These are phyloP conservation scores for Myrmecobius fasciatus DNA, from an alignment of 2,113 vertebrate genomes.

Conservation along the genomic window DNA sequence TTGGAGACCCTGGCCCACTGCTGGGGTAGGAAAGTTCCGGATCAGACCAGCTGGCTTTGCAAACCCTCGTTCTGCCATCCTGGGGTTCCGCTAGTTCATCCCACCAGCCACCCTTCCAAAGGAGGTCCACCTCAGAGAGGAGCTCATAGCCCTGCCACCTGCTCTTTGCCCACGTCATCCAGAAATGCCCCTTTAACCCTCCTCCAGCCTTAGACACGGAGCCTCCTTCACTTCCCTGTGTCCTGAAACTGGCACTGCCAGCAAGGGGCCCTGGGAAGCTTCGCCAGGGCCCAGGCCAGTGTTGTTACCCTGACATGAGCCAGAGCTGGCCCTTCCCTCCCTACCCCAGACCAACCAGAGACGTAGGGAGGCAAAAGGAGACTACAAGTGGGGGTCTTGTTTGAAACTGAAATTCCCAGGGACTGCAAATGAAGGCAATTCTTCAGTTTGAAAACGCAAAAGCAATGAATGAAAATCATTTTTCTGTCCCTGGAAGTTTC, in stretches of 20 bases:
- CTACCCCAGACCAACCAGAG: not conserved
- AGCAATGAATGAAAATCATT: not conserved
- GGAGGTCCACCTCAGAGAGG: not conserved
- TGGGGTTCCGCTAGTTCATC: not conserved
- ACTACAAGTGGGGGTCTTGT: not conserved
- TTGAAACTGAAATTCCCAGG: not conserved
- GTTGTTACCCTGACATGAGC: no score
- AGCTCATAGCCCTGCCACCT: no score
- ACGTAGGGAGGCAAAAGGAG: not conserved
- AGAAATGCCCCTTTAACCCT: not conserved
- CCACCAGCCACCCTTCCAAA: not conserved
- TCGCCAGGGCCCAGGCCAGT: no score
- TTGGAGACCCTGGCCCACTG: slow-evolving; percentile 31
- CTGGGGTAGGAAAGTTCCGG: not conserved
- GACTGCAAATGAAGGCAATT: no score
- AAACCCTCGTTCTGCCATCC: not conserved
- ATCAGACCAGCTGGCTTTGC: not conserved
- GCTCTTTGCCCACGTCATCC: not conserved
- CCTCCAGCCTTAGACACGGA: not conserved
- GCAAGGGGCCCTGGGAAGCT: not conserved
- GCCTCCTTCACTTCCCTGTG: not conserved
- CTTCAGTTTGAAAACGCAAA: not conserved
- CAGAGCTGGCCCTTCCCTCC: not conserved
- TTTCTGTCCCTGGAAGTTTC: not conserved
- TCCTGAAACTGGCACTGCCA: not conserved